Evolutionary conservation across 1,140 invertebrate species (phyloP).

Genomic region (Lepidurus arcticus): DNA sequence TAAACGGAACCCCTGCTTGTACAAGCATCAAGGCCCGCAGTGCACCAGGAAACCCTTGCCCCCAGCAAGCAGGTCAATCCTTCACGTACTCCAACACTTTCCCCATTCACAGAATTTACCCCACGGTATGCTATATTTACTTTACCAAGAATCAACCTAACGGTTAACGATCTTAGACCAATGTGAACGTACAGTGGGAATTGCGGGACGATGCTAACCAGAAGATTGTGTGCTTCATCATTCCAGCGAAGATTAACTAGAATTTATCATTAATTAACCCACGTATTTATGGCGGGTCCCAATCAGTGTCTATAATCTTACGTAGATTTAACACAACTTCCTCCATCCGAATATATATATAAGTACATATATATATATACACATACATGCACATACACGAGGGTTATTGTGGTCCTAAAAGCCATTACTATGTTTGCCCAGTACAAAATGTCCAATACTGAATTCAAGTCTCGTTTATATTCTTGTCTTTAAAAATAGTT

Average conservation of each 20-base stretch:
- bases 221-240: slow-evolving; percentile 26
- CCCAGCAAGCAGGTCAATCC: slow-evolving; percentile 33
- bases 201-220: slow-evolving; percentile 26
- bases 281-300: not conserved
- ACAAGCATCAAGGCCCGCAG: slow-evolving; percentile 34
- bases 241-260: slow-evolving; percentile 24
- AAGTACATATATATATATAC: not conserved
- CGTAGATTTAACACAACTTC: not conserved
- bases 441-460: not conserved
- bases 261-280: not conserved
- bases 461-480: not conserved
- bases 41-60: slow-evolving; percentile 35
- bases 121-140: slow-evolving; percentile 35
- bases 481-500: not conserved
- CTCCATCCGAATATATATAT: not conserved
- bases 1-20: slow-evolving; percentile 39
- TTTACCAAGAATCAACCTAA: not conserved
- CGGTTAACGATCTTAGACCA: not conserved
- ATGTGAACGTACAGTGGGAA: slow-evolving; percentile 28
- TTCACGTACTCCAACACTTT: slow-evolving; percentile 40
- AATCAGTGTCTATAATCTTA: not conserved
- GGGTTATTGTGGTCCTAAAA: not conserved
- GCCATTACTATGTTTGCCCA: not conserved
- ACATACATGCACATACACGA: not conserved
- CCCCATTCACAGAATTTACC: slow-evolving; percentile 39